Percentiles rank a stretch among this genome's conserved stretches.
phyloP scores from a whole-genome alignment of 23 tunicate species.

The Trididemnum nubilum region DNA sequence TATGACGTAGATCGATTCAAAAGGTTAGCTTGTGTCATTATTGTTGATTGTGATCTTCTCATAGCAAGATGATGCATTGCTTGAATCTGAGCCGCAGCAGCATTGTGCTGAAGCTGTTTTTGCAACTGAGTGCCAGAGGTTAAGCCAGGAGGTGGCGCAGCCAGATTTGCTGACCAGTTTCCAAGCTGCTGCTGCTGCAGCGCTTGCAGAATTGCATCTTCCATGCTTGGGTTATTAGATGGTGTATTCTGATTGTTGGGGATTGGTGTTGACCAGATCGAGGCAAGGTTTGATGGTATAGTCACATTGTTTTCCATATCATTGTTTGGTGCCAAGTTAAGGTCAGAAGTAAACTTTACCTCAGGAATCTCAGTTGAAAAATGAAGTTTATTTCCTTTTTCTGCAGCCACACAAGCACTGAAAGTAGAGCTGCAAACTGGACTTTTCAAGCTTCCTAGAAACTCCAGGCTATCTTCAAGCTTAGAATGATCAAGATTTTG shows the following conservation, averaged over 20 bases:
- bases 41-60: conserved; percentile 47
- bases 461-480: conserved; percentile 32
- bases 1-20: conserved; percentile 72
- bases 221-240: not conserved
- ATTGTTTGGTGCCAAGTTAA: not conserved
- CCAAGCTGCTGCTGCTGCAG: conserved; percentile 60
- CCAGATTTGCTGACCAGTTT: conserved; percentile 30
- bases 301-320: conserved; percentile 12
- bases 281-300: conserved; percentile 44
- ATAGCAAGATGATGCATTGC: conserved; percentile 76
- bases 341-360: not conserved
- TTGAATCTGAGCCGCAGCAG: conserved; percentile 61
- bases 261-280: conserved; percentile 58
- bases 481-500: conserved; percentile 46
- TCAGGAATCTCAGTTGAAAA: conserved; percentile 9
- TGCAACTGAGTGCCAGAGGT: conserved; percentile 27
- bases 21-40: conserved; percentile 36
- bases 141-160: conserved; percentile 56
- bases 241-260: conserved; percentile 13
- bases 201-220: conserved; percentile 62
- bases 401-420: not conserved
- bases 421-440: conserved; percentile 5
- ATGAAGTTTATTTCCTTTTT: not conserved
- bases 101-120: conserved; percentile 53
- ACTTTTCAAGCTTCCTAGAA: not conserved